These are phyloP conservation scores for Caenorhabditis doughertyi DNA, from an alignment of 2,888 invertebrate species.

Conservation along the genomic window DNA sequence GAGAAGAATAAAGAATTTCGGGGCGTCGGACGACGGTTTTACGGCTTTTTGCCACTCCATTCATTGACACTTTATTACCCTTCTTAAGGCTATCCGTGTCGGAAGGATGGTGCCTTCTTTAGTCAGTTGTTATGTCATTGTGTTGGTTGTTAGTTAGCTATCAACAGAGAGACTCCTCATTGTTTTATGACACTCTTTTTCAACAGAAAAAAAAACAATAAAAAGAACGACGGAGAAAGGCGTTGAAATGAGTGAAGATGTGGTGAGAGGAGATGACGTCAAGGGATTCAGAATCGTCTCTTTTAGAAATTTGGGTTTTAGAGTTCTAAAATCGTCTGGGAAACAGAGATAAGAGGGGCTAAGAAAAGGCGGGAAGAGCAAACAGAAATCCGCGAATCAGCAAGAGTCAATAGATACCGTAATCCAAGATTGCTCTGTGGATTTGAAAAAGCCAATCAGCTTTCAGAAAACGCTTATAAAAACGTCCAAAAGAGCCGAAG, in stretches of 20 bases:
- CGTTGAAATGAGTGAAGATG: constrained; percentile 18
- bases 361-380: no score
- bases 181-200: constrained; percentile 44
- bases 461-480: no score
- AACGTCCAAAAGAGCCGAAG: no score
- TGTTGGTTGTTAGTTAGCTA: constrained; percentile 10
- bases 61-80: constrained; percentile 66
- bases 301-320: no score
- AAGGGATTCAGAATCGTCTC: no score
- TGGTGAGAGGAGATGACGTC: not conserved
- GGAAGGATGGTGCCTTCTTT: not conserved
- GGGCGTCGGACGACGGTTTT: constrained; percentile 25
- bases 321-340: no score
- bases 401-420: not conserved
- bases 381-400: constrained; percentile 20
- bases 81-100: no score
- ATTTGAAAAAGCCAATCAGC: no score
- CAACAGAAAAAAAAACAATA: not conserved
- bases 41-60: constrained; percentile 64
- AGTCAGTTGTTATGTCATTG: not conserved
- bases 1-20: constrained; percentile 12
- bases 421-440: no score
- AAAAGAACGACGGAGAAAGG: constrained; percentile 7
- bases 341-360: not conserved
- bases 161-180: constrained; percentile 25